These are phyloP conservation scores for Scaptomyza parva DNA, from an alignment of 2,888 invertebrate species.

Conservation along the genomic window DNA sequence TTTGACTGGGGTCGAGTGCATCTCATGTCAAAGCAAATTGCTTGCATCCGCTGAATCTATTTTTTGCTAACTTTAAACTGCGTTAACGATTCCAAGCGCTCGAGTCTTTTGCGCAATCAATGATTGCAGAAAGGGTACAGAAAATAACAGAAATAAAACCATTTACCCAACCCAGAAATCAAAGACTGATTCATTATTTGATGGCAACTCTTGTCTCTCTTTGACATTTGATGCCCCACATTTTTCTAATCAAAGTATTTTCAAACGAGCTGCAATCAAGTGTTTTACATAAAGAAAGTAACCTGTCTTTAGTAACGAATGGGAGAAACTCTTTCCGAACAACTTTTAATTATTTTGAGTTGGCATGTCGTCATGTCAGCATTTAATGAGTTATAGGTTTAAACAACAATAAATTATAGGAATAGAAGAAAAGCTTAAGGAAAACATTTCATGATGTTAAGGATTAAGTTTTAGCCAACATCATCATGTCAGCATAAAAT, in stretches of 20 bases:
- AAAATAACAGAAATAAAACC: too few relatives aligned
- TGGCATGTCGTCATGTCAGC: too few relatives aligned
- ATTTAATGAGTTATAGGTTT: too few relatives aligned
- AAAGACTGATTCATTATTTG: constrained; percentile 14
- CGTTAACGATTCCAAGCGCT: constrained; percentile 9
- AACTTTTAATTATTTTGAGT: too few relatives aligned
- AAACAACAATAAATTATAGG: too few relatives aligned
- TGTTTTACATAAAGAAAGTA: background rate
- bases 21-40: constrained; percentile 58
- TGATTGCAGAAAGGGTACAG: constrained; percentile 31
- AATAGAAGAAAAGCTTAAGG: too few relatives aligned
- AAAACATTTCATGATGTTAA: too few relatives aligned
- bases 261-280: too few relatives aligned
- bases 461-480: too few relatives aligned
- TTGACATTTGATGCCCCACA: constrained; percentile 51
- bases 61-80: constrained; percentile 3
- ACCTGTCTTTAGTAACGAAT: too few relatives aligned
- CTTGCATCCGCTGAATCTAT: constrained; percentile 66
- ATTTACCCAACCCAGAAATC: constrained; percentile 44
- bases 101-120: constrained; percentile 30
- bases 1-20: constrained; percentile 45
- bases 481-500: too few relatives aligned
- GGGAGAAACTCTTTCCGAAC: too few relatives aligned
- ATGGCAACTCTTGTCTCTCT: constrained; percentile 20
- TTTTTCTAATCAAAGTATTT: background rate